Base-by-base conservation (phyloP, 2,888 invertebrate species). In the Asteroscopus sphinx region DNA sequence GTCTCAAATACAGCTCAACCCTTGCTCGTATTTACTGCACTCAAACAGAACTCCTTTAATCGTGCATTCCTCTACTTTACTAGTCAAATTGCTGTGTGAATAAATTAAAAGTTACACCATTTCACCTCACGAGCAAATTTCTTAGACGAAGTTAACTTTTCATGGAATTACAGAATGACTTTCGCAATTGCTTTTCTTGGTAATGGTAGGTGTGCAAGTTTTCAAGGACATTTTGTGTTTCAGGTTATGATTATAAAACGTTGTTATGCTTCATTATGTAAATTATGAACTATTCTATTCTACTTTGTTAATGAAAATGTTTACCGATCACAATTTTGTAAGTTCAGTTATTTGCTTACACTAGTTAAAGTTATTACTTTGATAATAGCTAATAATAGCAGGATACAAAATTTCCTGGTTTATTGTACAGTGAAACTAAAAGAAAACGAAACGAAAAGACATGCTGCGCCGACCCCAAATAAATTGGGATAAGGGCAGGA, bases 81-180 rank as follows among this genome's bases (percentile, higher is more conserved):
- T 79, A 89, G 88, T 88, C 86, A 88, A 88, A 90, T 90, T 86
- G 82, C 76, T 68, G 70, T 69, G 77, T 87, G 89, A 89, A 90
- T 90, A 86, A 86, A 88, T 90, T 89, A 85, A 86, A 88, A 86
- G 78, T 83, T 79, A 54, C 68, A 5, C 16, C 51, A 48, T 49
- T 62, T 59, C 68, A 68, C 55, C 74, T 71, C 64, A 41, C 7
- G 42, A 54, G 72, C 81, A 85, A 87, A 88, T 87, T 87, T 88
- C 86, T 87, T 86, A 85, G 81, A 71, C 67, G 70, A 75, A 88
- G 77, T 88, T 85, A 86, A 80, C 73, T 82, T 87, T 86, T 87
- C 87, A 87, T 86, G 75, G 85, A 84, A 86, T 86, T 80, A 74
- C 73, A 79, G 69, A 85, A 79, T 73, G 78, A 80, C 77, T 70